A percentile compares a stretch with the other conserved stretches of the same genome.
Conservation (phyloP, 2,797 vertebrate genomes). For the Alcedo quadribrachys region DNA sequence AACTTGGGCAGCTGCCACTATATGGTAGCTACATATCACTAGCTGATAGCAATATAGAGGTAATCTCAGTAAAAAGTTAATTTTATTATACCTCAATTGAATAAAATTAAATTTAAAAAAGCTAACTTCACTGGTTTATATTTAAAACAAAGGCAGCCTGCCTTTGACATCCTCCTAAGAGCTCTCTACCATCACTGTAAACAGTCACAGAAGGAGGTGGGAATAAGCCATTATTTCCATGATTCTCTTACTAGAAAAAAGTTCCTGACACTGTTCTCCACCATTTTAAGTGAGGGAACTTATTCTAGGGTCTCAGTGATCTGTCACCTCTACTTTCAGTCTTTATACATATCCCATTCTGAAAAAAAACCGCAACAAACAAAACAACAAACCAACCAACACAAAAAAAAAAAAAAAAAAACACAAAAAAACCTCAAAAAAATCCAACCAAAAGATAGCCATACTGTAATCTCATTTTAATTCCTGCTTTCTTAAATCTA, state of each 20-base stretch:
- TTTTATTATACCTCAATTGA: neutral
- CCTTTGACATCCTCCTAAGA: neutral
- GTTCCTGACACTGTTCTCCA: neutral
- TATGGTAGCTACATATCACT: slow-evolving; percentile 56
- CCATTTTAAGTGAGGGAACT: neutral
- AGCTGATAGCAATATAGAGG: neutral
- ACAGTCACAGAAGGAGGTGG: neutral
- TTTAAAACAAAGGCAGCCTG: neutral
- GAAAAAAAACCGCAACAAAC: neutral
- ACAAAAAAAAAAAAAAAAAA: too few relatives aligned
- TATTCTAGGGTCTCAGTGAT: neutral
- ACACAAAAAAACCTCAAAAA: too few relatives aligned
- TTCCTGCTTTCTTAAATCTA: neutral
- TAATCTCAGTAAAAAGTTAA: neutral
- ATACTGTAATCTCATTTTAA: neutral
- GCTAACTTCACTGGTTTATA: neutral
- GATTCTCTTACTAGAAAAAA: neutral
- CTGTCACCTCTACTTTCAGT: neutral
- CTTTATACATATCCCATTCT: neutral
- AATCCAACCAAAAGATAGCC: neutral
- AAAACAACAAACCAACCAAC: too few relatives aligned
- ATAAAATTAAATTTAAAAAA: neutral
- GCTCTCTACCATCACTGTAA: neutral
- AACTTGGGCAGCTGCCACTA: slow-evolving; percentile 68
- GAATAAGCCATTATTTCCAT: neutral